These are phyloP conservation scores for Jaculus jaculus DNA, from an alignment of 2,113 vertebrate species.

Conservation along the genomic window DNA sequence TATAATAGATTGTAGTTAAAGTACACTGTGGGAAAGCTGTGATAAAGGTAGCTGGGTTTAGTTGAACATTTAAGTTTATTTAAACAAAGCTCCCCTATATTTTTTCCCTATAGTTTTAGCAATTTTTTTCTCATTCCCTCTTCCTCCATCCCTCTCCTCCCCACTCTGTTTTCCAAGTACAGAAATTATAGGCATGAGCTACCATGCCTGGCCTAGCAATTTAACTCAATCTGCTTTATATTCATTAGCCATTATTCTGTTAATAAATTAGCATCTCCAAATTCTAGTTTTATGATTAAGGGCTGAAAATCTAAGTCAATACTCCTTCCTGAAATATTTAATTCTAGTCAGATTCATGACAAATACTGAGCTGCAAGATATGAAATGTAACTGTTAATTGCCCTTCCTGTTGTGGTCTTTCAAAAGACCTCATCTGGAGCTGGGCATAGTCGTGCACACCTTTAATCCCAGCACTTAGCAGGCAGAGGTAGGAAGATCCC, in stretches of 20 bases:
- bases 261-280: slow-evolving; percentile 47
- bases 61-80: slow-evolving; percentile 39
- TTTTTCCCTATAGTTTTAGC: slow-evolving; percentile 6
- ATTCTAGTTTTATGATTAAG: slow-evolving; percentile 58
- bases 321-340: slow-evolving; percentile 47
- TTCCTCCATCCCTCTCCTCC: not conserved
- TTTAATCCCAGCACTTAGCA: no score
- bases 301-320: slow-evolving; percentile 55
- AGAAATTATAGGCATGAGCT: not conserved
- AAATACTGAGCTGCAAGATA: slow-evolving; percentile 50
- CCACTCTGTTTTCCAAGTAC: no score
- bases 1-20: slow-evolving; percentile 36
- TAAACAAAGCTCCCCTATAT: slow-evolving; percentile 39
- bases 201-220: not conserved
- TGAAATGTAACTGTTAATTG: slow-evolving; percentile 50
- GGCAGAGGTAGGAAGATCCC: no score
- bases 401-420: slow-evolving; percentile 35
- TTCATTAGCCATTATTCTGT: slow-evolving; percentile 28
- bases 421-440: not conserved
- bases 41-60: slow-evolving; percentile 21
- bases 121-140: not conserved
- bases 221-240: slow-evolving; percentile 43
- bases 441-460: no score
- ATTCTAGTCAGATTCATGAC: slow-evolving; percentile 46
- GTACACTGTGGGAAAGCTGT: not conserved